Evolutionary conservation across 2,113 vertebrate genomes (phyloP), one percentile per base, ranked within the genome.

Genomic region (Todiramphus chloris): DNA sequence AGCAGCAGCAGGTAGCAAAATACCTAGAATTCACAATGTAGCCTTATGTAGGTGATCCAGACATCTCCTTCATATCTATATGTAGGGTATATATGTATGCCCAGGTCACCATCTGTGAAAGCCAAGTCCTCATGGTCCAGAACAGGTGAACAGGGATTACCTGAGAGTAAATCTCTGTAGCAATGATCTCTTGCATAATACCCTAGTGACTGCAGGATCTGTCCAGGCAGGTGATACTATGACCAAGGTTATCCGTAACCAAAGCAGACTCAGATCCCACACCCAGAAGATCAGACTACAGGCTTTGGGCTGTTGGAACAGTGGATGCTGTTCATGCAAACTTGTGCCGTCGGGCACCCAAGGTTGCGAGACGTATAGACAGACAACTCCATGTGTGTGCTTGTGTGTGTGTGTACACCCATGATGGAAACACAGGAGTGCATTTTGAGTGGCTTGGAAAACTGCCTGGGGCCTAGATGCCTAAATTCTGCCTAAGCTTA

Each of bases 251-350:
- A 31, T 60, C 39, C 35, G 69, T 48, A 83, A 60, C 11, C 35
- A 76, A 48, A 73, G 30, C 5, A 86, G 43, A 35, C n/a, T 68
- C n/a, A 37, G 24, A 59, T 46, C 12, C 9, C 24, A 30, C 13
- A 44, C 10, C 14, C 30, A 46, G 15, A 63, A 82, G 11, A 12
- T 60, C 44, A 66, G 6, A 16, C 24, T 62, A 15, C 12, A n/a
- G 74, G 6, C 33, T 72, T 59, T 70, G 50, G 30, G 15, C 20
- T 46, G 10, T 19, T 83, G 75, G 31, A 20, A 37, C 9, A 43
- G 23, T 27, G 3, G 6, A 11, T 4, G 25, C 2, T 60, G 8
- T 30, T 83, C 30, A 55, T 1, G 1, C n/a, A 8, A 62, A 28
- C 7, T 13, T 51, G 35, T 19, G 14, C 20, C 9, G 35, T 39